Conservation (phyloP, 1,140 invertebrate species). For the Lasioglossum albipes region DNA sequence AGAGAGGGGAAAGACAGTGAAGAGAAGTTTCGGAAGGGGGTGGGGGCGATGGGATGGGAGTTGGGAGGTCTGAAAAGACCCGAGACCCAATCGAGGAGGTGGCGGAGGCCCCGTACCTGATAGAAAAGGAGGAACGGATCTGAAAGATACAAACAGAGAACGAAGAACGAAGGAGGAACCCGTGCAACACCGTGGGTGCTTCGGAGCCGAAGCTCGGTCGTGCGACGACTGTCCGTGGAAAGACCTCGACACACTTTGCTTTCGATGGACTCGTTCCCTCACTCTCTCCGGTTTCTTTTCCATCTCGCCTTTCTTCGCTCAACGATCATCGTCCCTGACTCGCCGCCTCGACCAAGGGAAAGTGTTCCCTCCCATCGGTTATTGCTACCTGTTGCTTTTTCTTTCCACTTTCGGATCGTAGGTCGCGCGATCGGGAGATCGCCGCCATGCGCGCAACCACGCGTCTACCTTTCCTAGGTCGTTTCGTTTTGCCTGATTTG, state of each 20-base stretch:
- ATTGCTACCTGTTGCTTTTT: conserved; percentile 2
- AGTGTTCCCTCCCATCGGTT: conserved; percentile 69
- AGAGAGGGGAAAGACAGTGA: no score
- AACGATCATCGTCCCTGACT: conserved; percentile 69
- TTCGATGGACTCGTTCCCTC: conserved; percentile 58
- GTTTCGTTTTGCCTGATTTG: no score
- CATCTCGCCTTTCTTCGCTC: conserved; percentile 44
- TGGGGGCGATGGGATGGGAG: no score
- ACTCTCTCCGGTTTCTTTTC: conserved; percentile 71
- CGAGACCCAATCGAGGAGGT: no score
- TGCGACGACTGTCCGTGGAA: conserved; percentile 77
- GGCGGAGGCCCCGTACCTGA: no score
- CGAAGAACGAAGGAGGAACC: background rate
- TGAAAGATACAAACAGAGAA: conserved; percentile 25
- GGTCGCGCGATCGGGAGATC: no score
- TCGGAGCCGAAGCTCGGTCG: conserved; percentile 19
- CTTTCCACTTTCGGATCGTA: conserved; percentile 13
- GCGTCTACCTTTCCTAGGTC: no score
- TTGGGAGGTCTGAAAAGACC: no score
- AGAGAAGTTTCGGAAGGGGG: no score
- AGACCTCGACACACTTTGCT: conserved; percentile 80
- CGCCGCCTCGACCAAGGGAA: conserved; percentile 70
- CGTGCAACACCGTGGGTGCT: conserved; percentile 35
- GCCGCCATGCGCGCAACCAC: no score
- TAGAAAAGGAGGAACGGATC: conserved; percentile 3